A percentile compares a stretch with the other conserved stretches of the same genome.
phyloP scores from a whole-genome alignment of 2,888 invertebrate genomes.

The Alloplasta piceator region DNA sequence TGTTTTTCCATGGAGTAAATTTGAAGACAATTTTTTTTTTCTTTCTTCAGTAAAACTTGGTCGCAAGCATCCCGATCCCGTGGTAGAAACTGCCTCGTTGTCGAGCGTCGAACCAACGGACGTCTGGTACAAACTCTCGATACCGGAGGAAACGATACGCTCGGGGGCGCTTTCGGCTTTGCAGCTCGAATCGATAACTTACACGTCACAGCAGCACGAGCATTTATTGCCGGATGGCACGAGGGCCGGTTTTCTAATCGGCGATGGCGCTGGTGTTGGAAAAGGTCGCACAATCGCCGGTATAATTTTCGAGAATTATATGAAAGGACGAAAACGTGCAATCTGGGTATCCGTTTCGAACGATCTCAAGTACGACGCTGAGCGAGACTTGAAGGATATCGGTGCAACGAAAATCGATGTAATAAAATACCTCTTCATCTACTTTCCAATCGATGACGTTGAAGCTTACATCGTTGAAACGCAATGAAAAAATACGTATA shows the following conservation, averaged over 20 bases:
- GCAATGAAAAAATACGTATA: no score
- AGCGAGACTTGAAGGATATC: slow-evolving; percentile 97
- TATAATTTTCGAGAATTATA: slow-evolving; percentile 98
- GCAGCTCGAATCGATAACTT: slow-evolving; percentile 98
- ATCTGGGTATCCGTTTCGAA: slow-evolving; percentile 99
- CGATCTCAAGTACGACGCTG: slow-evolving; percentile 99
- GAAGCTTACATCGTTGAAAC: no score
- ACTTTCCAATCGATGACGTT: neutral
- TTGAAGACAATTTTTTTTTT: slow-evolving; percentile 37
- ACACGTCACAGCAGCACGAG: slow-evolving; percentile 98
- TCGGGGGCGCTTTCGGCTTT: slow-evolving; percentile 95
- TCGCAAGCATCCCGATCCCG: slow-evolving; percentile 98
- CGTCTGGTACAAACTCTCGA: slow-evolving; percentile 93
- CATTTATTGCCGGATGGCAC: slow-evolving; percentile 94
- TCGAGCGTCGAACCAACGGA: slow-evolving; percentile 98
- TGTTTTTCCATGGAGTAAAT: neutral
- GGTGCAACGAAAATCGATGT: slow-evolving; percentile 96
- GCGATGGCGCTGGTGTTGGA: slow-evolving; percentile 99
- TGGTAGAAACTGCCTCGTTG: slow-evolving; percentile 99
- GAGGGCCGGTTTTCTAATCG: slow-evolving; percentile 97
- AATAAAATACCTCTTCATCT: slow-evolving; percentile 79
- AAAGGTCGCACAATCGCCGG: slow-evolving; percentile 99
- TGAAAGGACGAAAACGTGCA: slow-evolving; percentile 96
- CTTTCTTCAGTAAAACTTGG: slow-evolving; percentile 92
- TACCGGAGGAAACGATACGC: slow-evolving; percentile 93